Evolutionary conservation across 2,113 vertebrate genomes (phyloP).

Genomic region (Micronycteris hirsuta): DNA sequence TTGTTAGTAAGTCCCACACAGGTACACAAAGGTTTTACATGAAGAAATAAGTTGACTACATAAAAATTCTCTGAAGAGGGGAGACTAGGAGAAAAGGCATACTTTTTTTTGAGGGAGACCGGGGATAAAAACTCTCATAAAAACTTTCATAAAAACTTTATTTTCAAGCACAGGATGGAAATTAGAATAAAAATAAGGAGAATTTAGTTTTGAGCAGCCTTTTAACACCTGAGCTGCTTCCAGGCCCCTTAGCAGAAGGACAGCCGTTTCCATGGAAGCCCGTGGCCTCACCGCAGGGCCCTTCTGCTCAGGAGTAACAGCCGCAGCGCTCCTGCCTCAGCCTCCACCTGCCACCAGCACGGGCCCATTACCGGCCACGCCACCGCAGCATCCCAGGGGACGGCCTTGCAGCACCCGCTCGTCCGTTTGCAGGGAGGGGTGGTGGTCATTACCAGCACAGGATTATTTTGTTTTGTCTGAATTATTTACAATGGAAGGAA

Average conservation of each 20-base stretch:
- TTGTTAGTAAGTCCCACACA: neutral
- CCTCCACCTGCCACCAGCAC: neutral
- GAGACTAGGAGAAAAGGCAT: neutral
- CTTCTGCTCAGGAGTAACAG: neutral
- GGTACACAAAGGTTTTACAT: neutral
- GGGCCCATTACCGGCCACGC: rapidly evolving
- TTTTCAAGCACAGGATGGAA: neutral
- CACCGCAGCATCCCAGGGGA: neutral
- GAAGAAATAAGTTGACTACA: neutral
- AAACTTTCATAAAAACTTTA: too few relatives aligned
- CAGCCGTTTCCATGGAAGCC: neutral
- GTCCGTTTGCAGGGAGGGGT: neutral
- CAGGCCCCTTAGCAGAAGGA: neutral
- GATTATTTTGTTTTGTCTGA: slow-evolving; percentile 63
- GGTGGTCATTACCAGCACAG: slow-evolving; percentile 59
- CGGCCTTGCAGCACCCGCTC: neutral
- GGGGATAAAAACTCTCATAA: too few relatives aligned
- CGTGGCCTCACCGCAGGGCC: neutral
- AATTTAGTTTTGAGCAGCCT: neutral
- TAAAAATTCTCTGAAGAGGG: neutral
- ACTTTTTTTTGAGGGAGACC: neutral
- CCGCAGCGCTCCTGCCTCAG: too few relatives aligned
- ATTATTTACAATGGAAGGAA: slow-evolving; percentile 72
- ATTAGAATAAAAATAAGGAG: neutral
- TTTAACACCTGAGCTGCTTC: neutral